These are phyloP conservation scores for Nemotelus pantherinus DNA, from an alignment of 2,888 invertebrate genomes.

Conservation along the genomic window DNA sequence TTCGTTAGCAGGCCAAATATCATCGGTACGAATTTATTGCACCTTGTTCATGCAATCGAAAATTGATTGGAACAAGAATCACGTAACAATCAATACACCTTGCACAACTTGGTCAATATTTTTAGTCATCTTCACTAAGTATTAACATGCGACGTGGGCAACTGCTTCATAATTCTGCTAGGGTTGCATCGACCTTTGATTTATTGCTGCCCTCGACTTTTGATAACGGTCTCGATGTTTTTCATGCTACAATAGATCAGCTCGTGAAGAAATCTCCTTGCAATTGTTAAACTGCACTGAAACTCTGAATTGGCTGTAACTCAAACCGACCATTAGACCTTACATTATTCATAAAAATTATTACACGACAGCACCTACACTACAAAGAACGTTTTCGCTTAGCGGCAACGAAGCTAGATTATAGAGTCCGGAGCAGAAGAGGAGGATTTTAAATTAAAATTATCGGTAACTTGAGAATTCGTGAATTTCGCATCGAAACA, in stretches of 20 bases:
- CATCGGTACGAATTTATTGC: no score
- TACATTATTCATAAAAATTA: neutral
- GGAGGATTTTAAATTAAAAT: constrained; percentile 3
- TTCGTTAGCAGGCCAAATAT: no score
- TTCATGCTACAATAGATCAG: neutral
- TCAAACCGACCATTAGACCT: neutral
- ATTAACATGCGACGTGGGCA: no score
- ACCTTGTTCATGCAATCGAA: no score
- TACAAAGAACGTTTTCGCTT: no score
- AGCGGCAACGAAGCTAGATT: no score
- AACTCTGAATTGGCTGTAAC: neutral
- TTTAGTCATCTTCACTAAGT: no score
- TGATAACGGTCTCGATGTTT: constrained; percentile 9
- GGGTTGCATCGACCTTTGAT: neutral
- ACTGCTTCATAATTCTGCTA: no score
- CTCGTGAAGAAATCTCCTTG: neutral
- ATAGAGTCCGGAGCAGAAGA: neutral
- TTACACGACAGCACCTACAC: neutral
- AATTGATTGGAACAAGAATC: no score
- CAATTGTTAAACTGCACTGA: neutral
- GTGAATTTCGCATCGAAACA: constrained; percentile 1
- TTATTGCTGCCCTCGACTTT: constrained; percentile 17
- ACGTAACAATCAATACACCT: no score
- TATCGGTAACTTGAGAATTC: constrained; percentile 7
- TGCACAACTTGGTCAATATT: no score